Evolutionary conservation across 2,797 vertebrate species (phyloP).

Genomic region (Cygnus olor): DNA sequence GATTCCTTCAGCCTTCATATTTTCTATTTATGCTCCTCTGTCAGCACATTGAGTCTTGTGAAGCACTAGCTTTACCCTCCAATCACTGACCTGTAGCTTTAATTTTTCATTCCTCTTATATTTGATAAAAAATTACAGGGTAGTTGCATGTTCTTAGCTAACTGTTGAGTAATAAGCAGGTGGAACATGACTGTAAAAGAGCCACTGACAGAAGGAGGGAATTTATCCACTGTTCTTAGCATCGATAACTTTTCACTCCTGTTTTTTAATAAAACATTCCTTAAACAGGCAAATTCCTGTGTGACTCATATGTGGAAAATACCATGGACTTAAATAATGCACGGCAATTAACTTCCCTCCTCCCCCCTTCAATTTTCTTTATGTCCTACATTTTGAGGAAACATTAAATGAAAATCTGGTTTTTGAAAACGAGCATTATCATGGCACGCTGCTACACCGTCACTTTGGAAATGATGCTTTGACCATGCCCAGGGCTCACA

Average conservation of each 20-base stretch:
- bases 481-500: neutral
- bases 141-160: neutral
- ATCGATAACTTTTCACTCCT: neutral
- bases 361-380: neutral
- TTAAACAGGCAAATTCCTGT: neutral
- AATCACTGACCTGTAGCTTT: neutral
- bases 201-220: neutral
- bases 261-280: conserved; percentile 6
- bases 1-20: neutral
- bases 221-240: neutral
- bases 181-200: neutral
- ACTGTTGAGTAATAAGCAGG: neutral
- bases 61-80: neutral
- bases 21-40: neutral
- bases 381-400: neutral
- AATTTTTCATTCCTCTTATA: neutral
- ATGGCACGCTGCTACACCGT: neutral
- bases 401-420: neutral
- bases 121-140: neutral
- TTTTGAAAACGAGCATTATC: neutral
- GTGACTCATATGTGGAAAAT: conserved; percentile 35
- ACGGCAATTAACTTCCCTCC: conserved; percentile 3
- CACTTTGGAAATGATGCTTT: neutral
- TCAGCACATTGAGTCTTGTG: neutral
- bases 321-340: conserved; percentile 20